phyloP scores from a whole-genome alignment of 2,888 invertebrate genomes.

The Volucella bombylans region DNA sequence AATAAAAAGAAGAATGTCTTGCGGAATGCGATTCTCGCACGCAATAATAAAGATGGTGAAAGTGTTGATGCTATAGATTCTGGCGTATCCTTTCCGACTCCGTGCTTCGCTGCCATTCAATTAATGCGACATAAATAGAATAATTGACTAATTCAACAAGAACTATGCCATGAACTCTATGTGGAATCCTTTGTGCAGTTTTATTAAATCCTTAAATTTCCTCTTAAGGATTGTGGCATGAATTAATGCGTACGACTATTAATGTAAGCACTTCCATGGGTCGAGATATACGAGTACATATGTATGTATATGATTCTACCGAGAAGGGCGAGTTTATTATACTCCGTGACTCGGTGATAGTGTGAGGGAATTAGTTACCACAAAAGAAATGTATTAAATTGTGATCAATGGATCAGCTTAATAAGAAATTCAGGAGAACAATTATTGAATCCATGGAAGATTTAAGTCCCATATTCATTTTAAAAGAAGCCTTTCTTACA shows the following conservation, averaged over 20 bases:
- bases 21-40: conserved; percentile 69
- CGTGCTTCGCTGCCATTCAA: conserved; percentile 48
- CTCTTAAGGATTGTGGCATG: conserved; percentile 33
- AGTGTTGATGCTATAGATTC: conserved; percentile 28
- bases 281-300: conserved; percentile 19
- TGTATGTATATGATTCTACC: background rate
- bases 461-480: too few relatives aligned
- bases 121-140: conserved; percentile 68
- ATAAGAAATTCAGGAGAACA: background rate
- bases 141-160: conserved; percentile 71
- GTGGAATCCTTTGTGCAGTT: conserved; percentile 49
- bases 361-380: conserved; percentile 22
- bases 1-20: conserved; percentile 61
- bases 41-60: conserved; percentile 61
- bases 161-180: conserved; percentile 62
- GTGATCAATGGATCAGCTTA: background rate
- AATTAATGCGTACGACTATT: conserved; percentile 44
- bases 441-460: too few relatives aligned
- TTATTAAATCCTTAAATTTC: conserved; percentile 47
- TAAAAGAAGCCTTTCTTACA: too few relatives aligned
- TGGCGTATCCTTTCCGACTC: conserved; percentile 4
- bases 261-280: conserved; percentile 35
- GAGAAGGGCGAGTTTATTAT: conserved; percentile 35
- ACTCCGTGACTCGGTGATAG: conserved; percentile 31
- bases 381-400: background rate